These are phyloP conservation scores for Chrysolina haemoptera DNA, from an alignment of 2,888 invertebrate genomes.

Conservation along the genomic window DNA sequence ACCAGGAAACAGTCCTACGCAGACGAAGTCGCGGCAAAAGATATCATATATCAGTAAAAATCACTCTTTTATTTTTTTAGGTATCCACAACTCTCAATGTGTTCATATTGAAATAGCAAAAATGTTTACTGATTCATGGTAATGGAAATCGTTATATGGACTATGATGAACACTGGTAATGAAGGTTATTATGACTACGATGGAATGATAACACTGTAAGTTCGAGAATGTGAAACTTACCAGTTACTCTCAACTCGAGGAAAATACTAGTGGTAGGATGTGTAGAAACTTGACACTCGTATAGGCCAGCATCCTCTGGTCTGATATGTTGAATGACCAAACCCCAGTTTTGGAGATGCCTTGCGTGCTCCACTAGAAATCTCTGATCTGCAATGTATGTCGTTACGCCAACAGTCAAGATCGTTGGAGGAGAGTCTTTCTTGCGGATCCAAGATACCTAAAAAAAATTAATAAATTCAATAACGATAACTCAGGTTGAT, in stretches of 20 bases:
- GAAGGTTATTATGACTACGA: no score
- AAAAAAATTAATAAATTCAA: constrained; percentile 14
- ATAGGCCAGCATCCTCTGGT: constrained; percentile 79
- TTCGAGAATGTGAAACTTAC: constrained; percentile 73
- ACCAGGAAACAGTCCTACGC: no score
- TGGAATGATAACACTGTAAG: no score
- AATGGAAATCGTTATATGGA: no score
- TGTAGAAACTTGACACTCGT: constrained; percentile 87
- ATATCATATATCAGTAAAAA: no score
- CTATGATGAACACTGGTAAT: no score
- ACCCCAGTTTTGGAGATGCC: constrained; percentile 77
- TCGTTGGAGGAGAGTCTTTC: constrained; percentile 73
- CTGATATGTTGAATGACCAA: constrained; percentile 80
- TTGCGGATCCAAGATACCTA: constrained; percentile 81
- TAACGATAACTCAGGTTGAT: neutral
- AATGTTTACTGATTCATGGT: no score
- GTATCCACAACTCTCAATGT: no score
- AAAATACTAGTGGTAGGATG: constrained; percentile 84
- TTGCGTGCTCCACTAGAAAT: constrained; percentile 76
- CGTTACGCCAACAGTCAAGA: constrained; percentile 78
- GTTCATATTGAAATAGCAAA: no score
- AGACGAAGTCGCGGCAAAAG: no score
- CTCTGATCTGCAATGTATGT: constrained; percentile 79
- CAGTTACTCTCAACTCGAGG: constrained; percentile 81
- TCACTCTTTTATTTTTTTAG: no score